A percentile compares a stretch with the other conserved stretches of the same genome.
Conservation (phyloP, 2,113 vertebrate species). For the Hymenochirus boettgeri region DNA sequence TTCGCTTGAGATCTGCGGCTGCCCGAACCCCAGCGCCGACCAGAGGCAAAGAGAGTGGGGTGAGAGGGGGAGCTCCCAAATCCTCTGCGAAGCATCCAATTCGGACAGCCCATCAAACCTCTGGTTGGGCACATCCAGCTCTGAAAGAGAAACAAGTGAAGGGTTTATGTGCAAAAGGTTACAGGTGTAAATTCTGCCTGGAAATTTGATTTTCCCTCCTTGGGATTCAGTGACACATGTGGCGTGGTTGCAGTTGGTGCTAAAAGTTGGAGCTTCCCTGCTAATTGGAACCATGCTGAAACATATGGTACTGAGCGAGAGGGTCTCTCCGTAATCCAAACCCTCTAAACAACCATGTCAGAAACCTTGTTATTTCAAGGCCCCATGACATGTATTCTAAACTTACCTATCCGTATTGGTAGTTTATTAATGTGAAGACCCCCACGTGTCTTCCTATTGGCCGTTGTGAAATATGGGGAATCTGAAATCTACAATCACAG, state of each 20-base stretch:
- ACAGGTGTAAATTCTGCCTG: no score
- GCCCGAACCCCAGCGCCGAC: constrained; percentile 50
- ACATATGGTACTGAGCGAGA: constrained; percentile 17
- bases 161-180: no score
- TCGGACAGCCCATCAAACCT: constrained; percentile 64
- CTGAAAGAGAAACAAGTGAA: constrained; percentile 39
- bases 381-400: no score
- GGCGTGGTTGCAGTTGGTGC: constrained; percentile 28
- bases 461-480: no score
- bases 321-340: background rate
- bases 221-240: background rate
- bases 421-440: no score
- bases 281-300: constrained; percentile 33
- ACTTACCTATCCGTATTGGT: no score
- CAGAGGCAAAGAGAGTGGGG: constrained; percentile 52
- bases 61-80: constrained; percentile 45
- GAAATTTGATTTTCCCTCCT: no score
- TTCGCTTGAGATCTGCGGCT: constrained; percentile 48
- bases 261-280: constrained; percentile 30
- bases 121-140: constrained; percentile 58
- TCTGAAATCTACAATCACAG: no score
- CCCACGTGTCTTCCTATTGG: no score
- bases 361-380: no score
- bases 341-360: no score
- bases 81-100: constrained; percentile 55